Percentiles rank a stretch among this genome's conserved stretches.
phyloP scores from a whole-genome alignment of 64 coral and sea anemone species.

The Anthopleura sola region DNA sequence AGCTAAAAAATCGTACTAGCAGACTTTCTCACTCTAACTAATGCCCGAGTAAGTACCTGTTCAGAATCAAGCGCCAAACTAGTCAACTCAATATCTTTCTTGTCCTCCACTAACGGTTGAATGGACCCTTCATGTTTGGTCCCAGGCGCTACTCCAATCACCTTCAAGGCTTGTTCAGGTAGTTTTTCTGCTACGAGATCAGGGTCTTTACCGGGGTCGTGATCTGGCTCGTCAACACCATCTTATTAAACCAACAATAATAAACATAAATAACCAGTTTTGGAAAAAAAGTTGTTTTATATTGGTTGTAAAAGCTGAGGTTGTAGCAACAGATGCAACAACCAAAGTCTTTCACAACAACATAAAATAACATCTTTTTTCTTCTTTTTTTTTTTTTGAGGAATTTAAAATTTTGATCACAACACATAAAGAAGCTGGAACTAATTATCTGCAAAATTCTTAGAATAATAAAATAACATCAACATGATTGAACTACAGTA shows the following conservation, averaged over 20 bases:
- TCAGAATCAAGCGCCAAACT: constrained; percentile 62
- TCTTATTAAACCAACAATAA: background rate
- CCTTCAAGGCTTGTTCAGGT: constrained; percentile 79
- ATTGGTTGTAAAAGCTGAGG: no score
- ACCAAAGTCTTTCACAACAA: no score
- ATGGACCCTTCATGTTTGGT: constrained; percentile 88
- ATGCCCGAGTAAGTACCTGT: constrained; percentile 47
- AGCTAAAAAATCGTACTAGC: no score
- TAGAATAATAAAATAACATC: no score
- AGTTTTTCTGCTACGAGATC: constrained; percentile 72
- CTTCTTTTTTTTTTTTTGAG: no score
- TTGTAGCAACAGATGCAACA: no score
- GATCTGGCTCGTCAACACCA: constrained; percentile 27
- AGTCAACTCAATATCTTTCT: constrained; percentile 84
- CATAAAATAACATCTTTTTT: no score
- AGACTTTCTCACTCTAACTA: no score
- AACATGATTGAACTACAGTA: no score
- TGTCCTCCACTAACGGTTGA: constrained; percentile 61
- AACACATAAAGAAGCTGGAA: no score
- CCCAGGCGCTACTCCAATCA: constrained; percentile 75
- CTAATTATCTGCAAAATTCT: no score
- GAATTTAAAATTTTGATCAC: no score
- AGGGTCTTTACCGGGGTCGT: constrained; percentile 92
- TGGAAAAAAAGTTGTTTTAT: background rate
- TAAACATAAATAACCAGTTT: background rate